A percentile compares a stretch with the other conserved stretches of the same genome.
These are phyloP conservation scores for Pterophyllum scalare DNA, from an alignment of 2,113 vertebrate species.

Conservation along the genomic window DNA sequence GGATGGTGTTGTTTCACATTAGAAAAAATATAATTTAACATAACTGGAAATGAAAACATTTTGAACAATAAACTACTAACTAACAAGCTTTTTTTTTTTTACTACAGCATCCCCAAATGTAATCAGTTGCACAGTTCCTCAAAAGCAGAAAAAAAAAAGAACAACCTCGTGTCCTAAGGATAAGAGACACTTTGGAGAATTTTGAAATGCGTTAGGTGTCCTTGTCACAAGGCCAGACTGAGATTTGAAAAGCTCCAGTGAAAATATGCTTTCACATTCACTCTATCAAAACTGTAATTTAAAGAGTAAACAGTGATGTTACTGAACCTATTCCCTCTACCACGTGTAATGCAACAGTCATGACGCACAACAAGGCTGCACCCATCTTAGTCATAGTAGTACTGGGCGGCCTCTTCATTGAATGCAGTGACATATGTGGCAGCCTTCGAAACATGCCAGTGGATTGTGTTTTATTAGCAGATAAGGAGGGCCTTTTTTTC, in stretches of 20 bases:
- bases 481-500: background rate
- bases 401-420: background rate
- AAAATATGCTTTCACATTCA: background rate
- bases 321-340: background rate
- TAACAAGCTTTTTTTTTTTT: background rate
- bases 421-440: background rate
- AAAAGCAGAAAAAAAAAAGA: background rate
- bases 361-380: background rate
- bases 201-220: background rate
- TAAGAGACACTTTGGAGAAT: background rate
- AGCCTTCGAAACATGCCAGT: background rate
- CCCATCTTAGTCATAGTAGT: background rate
- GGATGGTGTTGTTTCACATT: background rate
- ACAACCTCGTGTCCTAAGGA: background rate
- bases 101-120: background rate
- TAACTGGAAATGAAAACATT: background rate
- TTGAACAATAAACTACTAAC: background rate
- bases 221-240: background rate
- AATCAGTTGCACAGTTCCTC: background rate
- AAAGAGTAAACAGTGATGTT: slow-evolving; percentile 5
- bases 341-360: background rate
- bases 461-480: too few relatives aligned
- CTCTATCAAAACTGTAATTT: background rate
- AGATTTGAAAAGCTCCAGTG: background rate
- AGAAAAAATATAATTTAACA: rapidly evolving